These are phyloP conservation scores for Halocynthia roretzi DNA, from an alignment of 23 tunicate species.

Conservation along the genomic window DNA sequence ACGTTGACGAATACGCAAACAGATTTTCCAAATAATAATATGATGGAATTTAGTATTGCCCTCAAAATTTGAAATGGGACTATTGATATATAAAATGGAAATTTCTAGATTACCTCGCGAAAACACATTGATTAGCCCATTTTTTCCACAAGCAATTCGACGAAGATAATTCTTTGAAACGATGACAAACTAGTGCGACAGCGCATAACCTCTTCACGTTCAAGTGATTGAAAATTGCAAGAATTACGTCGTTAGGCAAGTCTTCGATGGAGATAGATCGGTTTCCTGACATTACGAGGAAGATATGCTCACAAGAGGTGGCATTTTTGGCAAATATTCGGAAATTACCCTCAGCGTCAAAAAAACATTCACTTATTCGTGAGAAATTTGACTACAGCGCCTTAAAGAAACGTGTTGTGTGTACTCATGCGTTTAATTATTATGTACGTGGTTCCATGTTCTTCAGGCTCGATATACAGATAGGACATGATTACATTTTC, in stretches of 20 bases:
- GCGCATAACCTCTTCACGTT: slow-evolving; percentile 7
- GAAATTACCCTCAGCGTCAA: too few species aligned
- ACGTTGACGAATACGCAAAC: too few species aligned
- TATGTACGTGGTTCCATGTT: too few species aligned
- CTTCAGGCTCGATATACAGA: too few species aligned
- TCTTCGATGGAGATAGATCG: not conserved
- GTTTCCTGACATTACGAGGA: not conserved
- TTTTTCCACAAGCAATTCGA: not conserved
- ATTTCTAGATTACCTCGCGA: not conserved
- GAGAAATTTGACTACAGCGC: too few species aligned
- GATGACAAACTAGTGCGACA: slow-evolving; percentile 12
- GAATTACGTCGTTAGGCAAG: slow-evolving; percentile 16
- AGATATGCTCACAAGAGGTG: not conserved
- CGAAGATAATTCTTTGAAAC: slow-evolving; percentile 16
- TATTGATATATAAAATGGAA: not conserved
- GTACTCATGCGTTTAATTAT: too few species aligned
- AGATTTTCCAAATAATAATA: not conserved
- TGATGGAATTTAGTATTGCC: not conserved
- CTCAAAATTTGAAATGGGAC: not conserved
- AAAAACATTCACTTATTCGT: too few species aligned
- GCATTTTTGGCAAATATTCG: too few species aligned
- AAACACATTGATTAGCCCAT: not conserved
- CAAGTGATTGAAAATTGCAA: slow-evolving; percentile 7
- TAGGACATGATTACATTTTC: too few species aligned
- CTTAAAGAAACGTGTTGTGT: too few species aligned